A percentile compares a stretch with the other conserved stretches of the same genome.
These are phyloP conservation scores for Dendrolimus pini DNA, from an alignment of 2,888 invertebrate genomes.

Conservation along the genomic window DNA sequence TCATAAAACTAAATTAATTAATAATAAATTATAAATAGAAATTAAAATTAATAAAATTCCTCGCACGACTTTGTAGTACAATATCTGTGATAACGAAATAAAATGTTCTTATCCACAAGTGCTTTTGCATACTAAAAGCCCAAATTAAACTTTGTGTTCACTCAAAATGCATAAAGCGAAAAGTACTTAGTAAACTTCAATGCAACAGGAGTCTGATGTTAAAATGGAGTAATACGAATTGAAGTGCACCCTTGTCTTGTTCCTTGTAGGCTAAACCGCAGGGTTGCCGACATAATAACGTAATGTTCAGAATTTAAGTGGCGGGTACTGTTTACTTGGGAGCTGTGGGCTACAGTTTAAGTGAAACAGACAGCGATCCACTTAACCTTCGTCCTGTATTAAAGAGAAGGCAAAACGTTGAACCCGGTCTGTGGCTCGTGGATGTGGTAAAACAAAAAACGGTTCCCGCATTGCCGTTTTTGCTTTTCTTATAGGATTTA, in stretches of 20 bases:
- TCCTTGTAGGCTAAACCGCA: conserved; percentile 34
- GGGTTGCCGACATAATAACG: conserved; percentile 43
- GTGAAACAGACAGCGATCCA: conserved; percentile 64
- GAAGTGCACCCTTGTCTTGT: conserved; percentile 31
- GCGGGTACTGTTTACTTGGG: conserved; percentile 41
- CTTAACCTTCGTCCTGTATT: conserved; percentile 66
- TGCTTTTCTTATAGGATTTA: background rate
- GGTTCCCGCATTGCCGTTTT: background rate
- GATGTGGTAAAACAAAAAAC: background rate
- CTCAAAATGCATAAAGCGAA: conserved; percentile 17
- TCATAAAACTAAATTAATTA: no score
- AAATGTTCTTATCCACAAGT: conserved; percentile 15
- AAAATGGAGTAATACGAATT: conserved; percentile 26
- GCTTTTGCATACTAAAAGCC: conserved; percentile 10
- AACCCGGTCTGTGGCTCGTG: conserved; percentile 25
- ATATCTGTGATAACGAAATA: conserved; percentile 26
- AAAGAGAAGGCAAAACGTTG: conserved; percentile 55
- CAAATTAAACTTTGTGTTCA: conserved; percentile 17
- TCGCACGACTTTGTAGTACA: conserved; percentile 1
- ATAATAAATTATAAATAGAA: no score
- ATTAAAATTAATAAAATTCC: no score
- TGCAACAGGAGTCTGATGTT: conserved; percentile 22
- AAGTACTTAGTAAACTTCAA: conserved; percentile 19
- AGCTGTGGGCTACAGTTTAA: conserved; percentile 51
- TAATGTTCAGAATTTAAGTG: conserved; percentile 46